Conservation (phyloP, 2,888 invertebrate species). For the Baronia brevicornis region DNA sequence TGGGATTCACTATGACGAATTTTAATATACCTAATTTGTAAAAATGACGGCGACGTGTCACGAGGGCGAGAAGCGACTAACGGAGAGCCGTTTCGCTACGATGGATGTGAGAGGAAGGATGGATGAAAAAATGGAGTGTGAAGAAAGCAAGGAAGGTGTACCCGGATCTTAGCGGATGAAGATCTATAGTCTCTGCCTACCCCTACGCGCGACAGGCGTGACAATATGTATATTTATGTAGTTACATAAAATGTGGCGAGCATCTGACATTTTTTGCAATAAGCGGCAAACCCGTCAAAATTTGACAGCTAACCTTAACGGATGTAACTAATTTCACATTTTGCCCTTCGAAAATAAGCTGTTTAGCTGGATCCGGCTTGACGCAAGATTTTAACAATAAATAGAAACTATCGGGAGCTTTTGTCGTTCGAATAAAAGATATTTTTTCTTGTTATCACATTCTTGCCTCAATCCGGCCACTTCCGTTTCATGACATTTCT, state of each 20-base stretch:
- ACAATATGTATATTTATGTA: no score
- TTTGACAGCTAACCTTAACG: constrained; percentile 30
- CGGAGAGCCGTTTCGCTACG: no score
- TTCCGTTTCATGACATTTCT: constrained; percentile 19
- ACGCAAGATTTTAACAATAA: constrained; percentile 30
- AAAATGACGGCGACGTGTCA: no score
- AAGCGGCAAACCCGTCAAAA: constrained; percentile 26
- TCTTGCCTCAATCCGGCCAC: constrained; percentile 19
- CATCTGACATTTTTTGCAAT: constrained; percentile 26
- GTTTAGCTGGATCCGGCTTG: constrained; percentile 31
- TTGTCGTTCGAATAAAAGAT: constrained; percentile 22
- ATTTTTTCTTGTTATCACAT: constrained; percentile 22
- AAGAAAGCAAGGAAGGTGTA: no score
- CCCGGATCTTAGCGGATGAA: no score
- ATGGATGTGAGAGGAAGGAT: no score
- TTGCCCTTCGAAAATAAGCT: constrained; percentile 29
- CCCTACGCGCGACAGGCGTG: no score
- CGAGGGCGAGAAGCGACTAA: no score
- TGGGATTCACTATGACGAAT: no score
- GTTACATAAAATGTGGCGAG: constrained; percentile 6
- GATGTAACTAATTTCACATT: constrained; percentile 37
- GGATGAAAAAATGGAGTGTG: no score
- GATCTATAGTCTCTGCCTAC: no score
- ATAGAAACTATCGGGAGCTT: constrained; percentile 21
- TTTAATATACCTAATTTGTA: no score